phyloP scores from a whole-genome alignment of 2,797 vertebrate genomes.

The Tamandua tetradactyla region DNA sequence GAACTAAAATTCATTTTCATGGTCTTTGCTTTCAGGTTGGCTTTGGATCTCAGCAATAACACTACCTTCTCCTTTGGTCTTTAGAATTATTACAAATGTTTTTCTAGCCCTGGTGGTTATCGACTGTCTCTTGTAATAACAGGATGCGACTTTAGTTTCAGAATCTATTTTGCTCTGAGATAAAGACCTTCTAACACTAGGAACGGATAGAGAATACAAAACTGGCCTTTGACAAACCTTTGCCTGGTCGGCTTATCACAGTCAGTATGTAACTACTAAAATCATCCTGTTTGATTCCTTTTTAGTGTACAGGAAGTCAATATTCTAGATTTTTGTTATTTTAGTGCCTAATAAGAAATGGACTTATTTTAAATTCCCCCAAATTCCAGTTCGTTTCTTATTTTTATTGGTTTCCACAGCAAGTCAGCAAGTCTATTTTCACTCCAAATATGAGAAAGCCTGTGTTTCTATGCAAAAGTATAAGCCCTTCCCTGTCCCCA shows the following conservation, averaged over 20 bases:
- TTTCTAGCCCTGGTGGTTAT: not conserved
- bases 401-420: not conserved
- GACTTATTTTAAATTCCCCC: constrained; percentile 23
- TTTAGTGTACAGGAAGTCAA: not conserved
- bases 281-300: not conserved
- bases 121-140: not conserved
- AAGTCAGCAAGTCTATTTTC: constrained; percentile 26
- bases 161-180: constrained; percentile 39
- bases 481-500: not conserved
- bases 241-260: not conserved
- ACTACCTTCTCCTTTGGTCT: not conserved
- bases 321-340: not conserved
- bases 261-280: not conserved
- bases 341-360: not conserved
- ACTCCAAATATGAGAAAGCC: not conserved
- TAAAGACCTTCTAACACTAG: not conserved
- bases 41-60: not conserved
- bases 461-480: not conserved
- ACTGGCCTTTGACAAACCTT: not conserved
- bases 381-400: not conserved
- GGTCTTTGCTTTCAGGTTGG: not conserved
- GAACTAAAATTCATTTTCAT: constrained; percentile 19
- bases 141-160: not conserved
- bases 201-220: not conserved
- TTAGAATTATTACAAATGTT: not conserved